These are phyloP conservation scores for Sitta europaea DNA, from an alignment of 2,113 vertebrate genomes.

Conservation along the genomic window DNA sequence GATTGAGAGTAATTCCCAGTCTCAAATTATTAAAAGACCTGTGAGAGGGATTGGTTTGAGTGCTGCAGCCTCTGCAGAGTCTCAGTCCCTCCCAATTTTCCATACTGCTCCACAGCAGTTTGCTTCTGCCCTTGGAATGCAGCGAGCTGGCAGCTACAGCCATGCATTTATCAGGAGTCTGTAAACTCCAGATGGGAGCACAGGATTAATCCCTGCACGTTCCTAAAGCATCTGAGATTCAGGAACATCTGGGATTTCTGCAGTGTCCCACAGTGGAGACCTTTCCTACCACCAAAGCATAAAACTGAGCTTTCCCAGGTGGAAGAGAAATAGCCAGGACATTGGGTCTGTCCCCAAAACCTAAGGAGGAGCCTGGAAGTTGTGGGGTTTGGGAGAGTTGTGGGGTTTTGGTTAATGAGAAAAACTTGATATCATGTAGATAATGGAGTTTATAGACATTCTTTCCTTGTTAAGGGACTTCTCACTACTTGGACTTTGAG, in stretches of 20 bases:
- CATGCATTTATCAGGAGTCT: background rate
- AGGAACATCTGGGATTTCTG: background rate
- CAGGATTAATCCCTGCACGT: background rate
- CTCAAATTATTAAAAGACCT: background rate
- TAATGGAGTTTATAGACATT: background rate
- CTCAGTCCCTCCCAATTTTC: background rate
- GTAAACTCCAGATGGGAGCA: conserved; percentile 7
- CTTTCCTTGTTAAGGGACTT: background rate
- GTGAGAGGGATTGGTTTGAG: background rate
- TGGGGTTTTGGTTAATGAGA: background rate
- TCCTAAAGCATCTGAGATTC: background rate
- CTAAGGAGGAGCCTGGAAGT: background rate
- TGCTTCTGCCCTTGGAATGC: background rate
- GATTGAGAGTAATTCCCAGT: background rate
- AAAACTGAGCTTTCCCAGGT: background rate
- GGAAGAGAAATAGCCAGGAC: background rate
- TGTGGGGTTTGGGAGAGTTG: background rate
- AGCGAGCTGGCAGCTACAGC: background rate
- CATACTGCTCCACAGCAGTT: background rate
- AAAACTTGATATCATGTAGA: background rate
- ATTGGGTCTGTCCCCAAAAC: background rate
- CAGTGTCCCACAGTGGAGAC: background rate
- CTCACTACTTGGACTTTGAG: background rate
- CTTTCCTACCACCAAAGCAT: background rate
- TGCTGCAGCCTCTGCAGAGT: background rate